Evolutionary conservation across 1,140 invertebrate species (phyloP).

Genomic region (Daktulosphaira vitifoliae): DNA sequence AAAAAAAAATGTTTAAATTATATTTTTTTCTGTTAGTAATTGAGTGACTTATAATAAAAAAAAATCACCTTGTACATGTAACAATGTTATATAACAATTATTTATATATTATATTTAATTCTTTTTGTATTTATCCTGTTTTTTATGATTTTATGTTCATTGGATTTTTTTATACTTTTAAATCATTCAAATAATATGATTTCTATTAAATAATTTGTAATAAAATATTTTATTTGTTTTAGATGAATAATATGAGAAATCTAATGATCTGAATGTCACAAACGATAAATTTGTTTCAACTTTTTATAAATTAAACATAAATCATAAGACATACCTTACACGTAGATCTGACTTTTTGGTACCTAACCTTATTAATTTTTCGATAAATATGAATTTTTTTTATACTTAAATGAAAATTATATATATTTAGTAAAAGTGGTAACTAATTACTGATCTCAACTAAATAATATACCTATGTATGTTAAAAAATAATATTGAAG

Average conservation of each 20-base stretch:
- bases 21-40: too few species aligned
- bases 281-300: conserved; percentile 5
- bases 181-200: not conserved
- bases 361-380: conserved; percentile 10
- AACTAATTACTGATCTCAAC: conserved; percentile 29
- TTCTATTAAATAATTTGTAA: too few species aligned
- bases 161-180: not conserved
- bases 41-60: too few species aligned
- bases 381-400: conserved; percentile 20
- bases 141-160: too few species aligned
- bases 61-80: too few species aligned
- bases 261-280: conserved; percentile 21
- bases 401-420: not conserved
- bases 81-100: too few species aligned
- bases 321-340: conserved; percentile 8
- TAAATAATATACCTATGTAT: conserved; percentile 22
- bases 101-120: too few species aligned
- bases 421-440: not conserved
- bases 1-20: too few species aligned
- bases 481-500: too few species aligned
- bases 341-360: conserved; percentile 27
- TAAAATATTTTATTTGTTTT: too few species aligned
- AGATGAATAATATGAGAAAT: too few species aligned
- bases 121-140: too few species aligned
- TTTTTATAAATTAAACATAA: conserved; percentile 4